Evolutionary conservation across 2,113 vertebrate genomes (phyloP).

Genomic region (Reinhardtius hippoglossoides): DNA sequence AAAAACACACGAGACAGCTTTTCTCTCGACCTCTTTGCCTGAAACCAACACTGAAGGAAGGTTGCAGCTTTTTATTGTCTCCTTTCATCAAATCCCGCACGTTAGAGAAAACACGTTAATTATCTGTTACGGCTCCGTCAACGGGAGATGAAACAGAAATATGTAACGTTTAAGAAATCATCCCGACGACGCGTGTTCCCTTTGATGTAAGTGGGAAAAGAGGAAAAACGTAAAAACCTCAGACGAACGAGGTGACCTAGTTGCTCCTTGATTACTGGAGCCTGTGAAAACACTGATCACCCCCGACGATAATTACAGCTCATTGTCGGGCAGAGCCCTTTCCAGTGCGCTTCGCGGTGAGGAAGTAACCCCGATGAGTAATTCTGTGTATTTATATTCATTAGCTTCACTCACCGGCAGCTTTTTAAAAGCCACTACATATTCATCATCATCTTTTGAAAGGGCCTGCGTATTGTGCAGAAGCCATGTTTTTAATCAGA

Average conservation of each 20-base stretch:
- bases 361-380: constrained; percentile 20
- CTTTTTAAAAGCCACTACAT: constrained; percentile 35
- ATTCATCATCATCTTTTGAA: constrained; percentile 50
- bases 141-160: constrained; percentile 67
- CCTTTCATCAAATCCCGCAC: constrained; percentile 58
- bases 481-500: constrained; percentile 60
- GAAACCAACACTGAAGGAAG: neutral
- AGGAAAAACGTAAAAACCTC: constrained; percentile 27
- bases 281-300: constrained; percentile 52
- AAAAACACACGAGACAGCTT: neutral
- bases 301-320: constrained; percentile 57
- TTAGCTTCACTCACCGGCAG: constrained; percentile 31
- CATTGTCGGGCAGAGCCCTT: constrained; percentile 21
- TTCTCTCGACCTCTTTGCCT: neutral
- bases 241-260: constrained; percentile 60
- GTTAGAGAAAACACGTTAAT: constrained; percentile 53
- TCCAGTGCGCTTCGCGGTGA: constrained; percentile 5
- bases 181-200: constrained; percentile 37
- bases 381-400: constrained; percentile 46
- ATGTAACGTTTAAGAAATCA: constrained; percentile 60
- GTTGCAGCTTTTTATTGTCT: constrained; percentile 45
- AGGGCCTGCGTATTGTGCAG: constrained; percentile 31
- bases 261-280: constrained; percentile 60
- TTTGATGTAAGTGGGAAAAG: constrained; percentile 65
- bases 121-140: constrained; percentile 29